Percentiles rank a stretch among this genome's conserved stretches.
Evolutionary conservation across 1,140 invertebrate genomes (phyloP).

Genomic region (Philopotamus ludificatus): DNA sequence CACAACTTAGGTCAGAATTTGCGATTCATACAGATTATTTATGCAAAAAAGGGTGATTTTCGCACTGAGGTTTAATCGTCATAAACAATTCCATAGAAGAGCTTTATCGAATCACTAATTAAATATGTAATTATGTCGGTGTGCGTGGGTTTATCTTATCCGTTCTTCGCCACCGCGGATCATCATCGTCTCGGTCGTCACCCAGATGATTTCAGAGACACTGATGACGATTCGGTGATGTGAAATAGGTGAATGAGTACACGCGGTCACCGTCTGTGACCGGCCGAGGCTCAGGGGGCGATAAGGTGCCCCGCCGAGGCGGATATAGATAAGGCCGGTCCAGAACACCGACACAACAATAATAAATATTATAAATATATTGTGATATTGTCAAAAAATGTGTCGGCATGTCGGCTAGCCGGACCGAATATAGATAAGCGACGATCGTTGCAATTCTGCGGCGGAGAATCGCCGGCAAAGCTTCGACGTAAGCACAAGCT

Average conservation of each 20-base stretch:
- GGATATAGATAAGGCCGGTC: constrained; percentile 15
- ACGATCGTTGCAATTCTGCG: background rate
- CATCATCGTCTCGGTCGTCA: background rate
- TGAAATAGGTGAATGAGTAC: constrained; percentile 16
- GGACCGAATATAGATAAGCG: background rate
- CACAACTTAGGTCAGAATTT: too few species aligned
- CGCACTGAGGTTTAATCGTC: too few species aligned
- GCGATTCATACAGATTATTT: too few species aligned
- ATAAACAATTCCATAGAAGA: too few species aligned
- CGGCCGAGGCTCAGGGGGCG: background rate
- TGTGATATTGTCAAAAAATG: constrained; percentile 7
- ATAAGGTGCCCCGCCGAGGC: constrained; percentile 19
- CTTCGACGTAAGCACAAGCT: too few species aligned
- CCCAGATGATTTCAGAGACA: background rate
- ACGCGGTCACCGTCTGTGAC: constrained; percentile 10
- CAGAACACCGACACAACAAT: constrained; percentile 9
- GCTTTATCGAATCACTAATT: too few species aligned
- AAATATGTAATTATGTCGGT: too few species aligned
- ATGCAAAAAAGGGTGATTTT: too few species aligned
- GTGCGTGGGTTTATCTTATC: too few species aligned
- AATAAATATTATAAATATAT: constrained; percentile 6
- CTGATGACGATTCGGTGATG: background rate
- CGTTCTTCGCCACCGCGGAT: too few species aligned
- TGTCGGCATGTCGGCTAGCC: background rate
- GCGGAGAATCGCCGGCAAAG: too few species aligned